Percentiles rank a stretch among this genome's conserved stretches.
These are phyloP conservation scores for Hydropsyche betteni DNA, from an alignment of 2,888 invertebrate genomes.

Conservation along the genomic window DNA sequence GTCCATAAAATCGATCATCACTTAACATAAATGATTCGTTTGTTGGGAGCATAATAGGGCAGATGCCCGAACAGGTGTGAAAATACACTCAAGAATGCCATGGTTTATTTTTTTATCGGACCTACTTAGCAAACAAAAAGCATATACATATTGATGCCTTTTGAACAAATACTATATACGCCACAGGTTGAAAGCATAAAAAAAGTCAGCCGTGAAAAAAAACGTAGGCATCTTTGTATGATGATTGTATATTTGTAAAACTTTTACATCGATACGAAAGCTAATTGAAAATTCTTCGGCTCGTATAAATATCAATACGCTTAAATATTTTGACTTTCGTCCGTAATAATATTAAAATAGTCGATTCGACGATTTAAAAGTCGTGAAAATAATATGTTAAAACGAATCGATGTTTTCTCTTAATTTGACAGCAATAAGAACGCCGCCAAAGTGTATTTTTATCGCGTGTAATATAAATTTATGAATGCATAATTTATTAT, in stretches of 20 bases:
- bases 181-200: conserved; percentile 16
- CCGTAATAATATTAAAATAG: too few species aligned
- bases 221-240: conserved; percentile 36
- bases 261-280: too few species aligned
- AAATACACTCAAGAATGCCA: conserved; percentile 42
- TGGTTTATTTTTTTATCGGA: conserved; percentile 40
- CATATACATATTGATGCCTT: conserved; percentile 47
- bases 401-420: too few species aligned
- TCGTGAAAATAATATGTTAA: too few species aligned
- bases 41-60: conserved; percentile 43
- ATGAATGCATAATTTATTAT: conserved; percentile 5
- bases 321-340: too few species aligned
- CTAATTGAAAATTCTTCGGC: too few species aligned
- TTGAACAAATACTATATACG: conserved; percentile 46
- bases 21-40: conserved; percentile 46
- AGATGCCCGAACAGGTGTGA: conserved; percentile 49
- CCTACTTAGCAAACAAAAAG: conserved; percentile 51
- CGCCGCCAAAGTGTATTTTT: too few species aligned
- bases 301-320: too few species aligned
- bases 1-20: conserved; percentile 43
- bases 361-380: too few species aligned
- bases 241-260: conserved; percentile 4
- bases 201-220: conserved; percentile 2
- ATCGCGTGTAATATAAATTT: too few species aligned
- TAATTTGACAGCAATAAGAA: too few species aligned